Conservation (phyloP, 30 jellyfish, hydroid and myxozoan species). For the Hydra vulgaris region DNA sequence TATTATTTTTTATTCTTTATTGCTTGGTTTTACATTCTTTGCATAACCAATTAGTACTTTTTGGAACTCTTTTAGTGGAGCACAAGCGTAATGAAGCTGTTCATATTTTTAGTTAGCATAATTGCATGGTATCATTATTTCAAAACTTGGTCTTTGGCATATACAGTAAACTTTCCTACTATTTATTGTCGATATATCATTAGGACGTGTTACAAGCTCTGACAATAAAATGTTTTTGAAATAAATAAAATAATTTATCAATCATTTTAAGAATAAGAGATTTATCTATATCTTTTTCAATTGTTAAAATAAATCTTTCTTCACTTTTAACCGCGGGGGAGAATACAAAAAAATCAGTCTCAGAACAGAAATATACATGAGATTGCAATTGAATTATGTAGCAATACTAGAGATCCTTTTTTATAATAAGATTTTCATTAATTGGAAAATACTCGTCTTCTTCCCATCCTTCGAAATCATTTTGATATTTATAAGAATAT, state of each 20-base stretch:
- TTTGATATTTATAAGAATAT: background rate
- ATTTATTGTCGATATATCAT: background rate
- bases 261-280: background rate
- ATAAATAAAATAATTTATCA: no score
- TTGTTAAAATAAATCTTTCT: background rate
- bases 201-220: background rate
- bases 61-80: no score
- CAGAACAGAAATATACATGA: background rate
- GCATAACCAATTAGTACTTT: no score
- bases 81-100: background rate
- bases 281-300: background rate
- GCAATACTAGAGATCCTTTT: background rate
- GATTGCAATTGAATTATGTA: background rate
- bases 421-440: no score
- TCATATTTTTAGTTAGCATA: background rate
- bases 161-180: background rate
- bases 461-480: background rate
- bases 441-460: background rate
- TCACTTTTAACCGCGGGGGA: background rate
- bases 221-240: background rate
- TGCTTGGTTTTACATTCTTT: background rate
- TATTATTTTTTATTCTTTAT: no score
- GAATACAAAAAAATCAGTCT: background rate
- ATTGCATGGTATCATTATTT: background rate
- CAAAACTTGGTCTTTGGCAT: background rate